phyloP scores from a whole-genome alignment of 2,888 invertebrate species.

The Leistus spinibarbis region DNA sequence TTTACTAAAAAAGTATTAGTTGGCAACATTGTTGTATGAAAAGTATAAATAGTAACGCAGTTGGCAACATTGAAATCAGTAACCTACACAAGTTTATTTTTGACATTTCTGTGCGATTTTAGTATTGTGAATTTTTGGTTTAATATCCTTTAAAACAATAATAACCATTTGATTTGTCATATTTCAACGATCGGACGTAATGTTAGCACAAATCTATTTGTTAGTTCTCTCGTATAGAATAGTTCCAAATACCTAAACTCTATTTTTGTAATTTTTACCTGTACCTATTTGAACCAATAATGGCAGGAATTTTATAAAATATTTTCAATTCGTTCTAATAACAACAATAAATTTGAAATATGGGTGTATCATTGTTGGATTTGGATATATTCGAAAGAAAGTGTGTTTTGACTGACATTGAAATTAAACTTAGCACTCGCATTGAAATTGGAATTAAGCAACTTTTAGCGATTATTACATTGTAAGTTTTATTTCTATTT shows the following conservation, averaged over 20 bases:
- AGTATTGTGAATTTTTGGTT: constrained; percentile 12
- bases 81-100: constrained; percentile 21
- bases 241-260: constrained; percentile 17
- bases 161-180: neutral
- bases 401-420: constrained; percentile 54
- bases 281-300: neutral
- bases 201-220: constrained; percentile 7
- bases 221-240: constrained; percentile 5
- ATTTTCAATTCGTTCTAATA: neutral
- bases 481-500: constrained; percentile 45
- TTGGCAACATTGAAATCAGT: constrained; percentile 7
- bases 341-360: neutral
- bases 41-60: neutral
- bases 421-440: constrained; percentile 53
- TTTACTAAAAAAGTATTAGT: neutral
- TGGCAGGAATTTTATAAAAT: constrained; percentile 14
- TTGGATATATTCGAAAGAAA: constrained; percentile 54
- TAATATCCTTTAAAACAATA: neutral
- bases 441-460: constrained; percentile 57
- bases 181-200: neutral
- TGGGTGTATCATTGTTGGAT: constrained; percentile 38
- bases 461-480: constrained; percentile 53
- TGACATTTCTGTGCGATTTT: constrained; percentile 6
- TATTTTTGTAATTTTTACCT: constrained; percentile 17
- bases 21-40: neutral